phyloP scores from a whole-genome alignment of 2,797 vertebrate genomes.

The Eurystomus glaucurus region DNA sequence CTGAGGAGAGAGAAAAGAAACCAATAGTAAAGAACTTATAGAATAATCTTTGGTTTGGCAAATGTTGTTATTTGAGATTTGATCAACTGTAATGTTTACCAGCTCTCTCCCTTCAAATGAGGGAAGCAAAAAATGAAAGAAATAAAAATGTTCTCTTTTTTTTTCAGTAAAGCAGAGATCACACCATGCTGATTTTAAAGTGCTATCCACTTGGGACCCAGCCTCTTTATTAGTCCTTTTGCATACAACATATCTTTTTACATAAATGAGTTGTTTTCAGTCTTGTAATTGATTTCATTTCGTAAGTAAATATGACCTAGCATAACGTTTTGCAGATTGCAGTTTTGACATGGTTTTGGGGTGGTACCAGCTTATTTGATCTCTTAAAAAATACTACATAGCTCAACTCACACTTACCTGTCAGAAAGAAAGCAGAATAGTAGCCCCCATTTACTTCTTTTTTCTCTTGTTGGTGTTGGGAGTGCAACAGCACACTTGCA shows the following conservation, averaged over 20 bases:
- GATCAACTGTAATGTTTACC: conserved; percentile 73
- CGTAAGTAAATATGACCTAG: not conserved
- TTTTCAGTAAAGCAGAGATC: conserved; percentile 17
- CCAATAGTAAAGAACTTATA: conserved; percentile 29
- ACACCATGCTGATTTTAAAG: not conserved
- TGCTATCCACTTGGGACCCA: not conserved
- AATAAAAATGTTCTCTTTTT: not conserved
- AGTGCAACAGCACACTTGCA: not conserved
- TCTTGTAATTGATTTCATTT: not conserved
- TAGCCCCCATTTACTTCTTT: not conserved
- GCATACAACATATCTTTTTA: not conserved
- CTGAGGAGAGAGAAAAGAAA: conserved; percentile 28
- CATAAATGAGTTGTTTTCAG: not conserved
- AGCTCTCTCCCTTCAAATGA: conserved; percentile 54
- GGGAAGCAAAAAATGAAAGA: not conserved
- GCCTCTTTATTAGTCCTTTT: not conserved
- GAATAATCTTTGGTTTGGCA: conserved; percentile 73
- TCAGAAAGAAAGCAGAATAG: not conserved
- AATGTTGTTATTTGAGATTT: conserved; percentile 41
- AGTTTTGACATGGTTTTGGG: not conserved
- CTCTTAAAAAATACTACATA: not conserved
- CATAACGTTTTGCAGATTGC: not conserved
- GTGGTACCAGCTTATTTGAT: not conserved
- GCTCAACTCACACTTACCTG: not conserved
- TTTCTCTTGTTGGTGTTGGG: rapidly evolving